A percentile compares a stretch with the other conserved stretches of the same genome.
These are phyloP conservation scores for Dromococcyx pavoninus DNA, from an alignment of 2,797 vertebrate genomes.

Conservation along the genomic window DNA sequence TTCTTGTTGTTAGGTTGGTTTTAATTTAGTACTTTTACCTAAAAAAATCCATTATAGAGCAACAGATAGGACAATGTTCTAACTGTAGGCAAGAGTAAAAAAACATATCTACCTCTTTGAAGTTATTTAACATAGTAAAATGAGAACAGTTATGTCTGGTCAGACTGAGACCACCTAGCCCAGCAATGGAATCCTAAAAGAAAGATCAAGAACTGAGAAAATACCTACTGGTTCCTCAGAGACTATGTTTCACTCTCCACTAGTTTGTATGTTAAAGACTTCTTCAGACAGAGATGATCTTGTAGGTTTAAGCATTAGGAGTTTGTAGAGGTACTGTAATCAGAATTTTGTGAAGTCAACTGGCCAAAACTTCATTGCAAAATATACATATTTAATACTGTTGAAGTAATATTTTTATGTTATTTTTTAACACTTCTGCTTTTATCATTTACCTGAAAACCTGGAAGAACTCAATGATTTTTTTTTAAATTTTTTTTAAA, in stretches of 20 bases:
- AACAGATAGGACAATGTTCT: too few species aligned
- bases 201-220: neutral
- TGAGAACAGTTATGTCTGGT: neutral
- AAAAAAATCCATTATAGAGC: too few species aligned
- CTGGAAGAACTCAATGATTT: neutral
- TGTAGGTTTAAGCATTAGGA: neutral
- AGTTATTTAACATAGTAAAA: too few species aligned
- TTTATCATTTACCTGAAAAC: neutral
- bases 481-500: too few species aligned
- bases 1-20: too few species aligned
- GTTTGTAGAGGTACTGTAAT: neutral
- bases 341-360: neutral
- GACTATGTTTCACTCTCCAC: neutral
- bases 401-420: neutral
- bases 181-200: neutral
- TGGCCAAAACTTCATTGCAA: neutral
- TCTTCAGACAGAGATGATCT: neutral
- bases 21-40: too few species aligned
- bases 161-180: neutral
- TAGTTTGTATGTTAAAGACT: neutral
- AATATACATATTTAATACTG: neutral
- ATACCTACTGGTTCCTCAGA: neutral
- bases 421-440: neutral
- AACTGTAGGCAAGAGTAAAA: too few species aligned
- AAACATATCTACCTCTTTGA: too few species aligned